These are phyloP conservation scores for Okapia johnstoni DNA, from an alignment of 2,113 vertebrate genomes.

Conservation along the genomic window DNA sequence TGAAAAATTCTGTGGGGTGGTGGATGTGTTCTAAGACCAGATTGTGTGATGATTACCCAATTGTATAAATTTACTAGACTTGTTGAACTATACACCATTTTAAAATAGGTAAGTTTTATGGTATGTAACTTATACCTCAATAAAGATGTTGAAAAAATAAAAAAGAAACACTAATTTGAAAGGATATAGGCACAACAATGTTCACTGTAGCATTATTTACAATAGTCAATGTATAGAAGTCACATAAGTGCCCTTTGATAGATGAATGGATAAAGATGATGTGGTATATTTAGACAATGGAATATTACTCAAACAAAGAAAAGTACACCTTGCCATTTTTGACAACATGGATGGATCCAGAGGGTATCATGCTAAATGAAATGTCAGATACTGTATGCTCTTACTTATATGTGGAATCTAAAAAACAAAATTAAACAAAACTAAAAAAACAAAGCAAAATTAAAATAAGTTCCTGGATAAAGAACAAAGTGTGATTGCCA, in stretches of 20 bases:
- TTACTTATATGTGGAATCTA: not conserved
- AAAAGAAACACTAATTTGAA: not conserved
- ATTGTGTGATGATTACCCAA: not conserved
- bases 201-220: not conserved
- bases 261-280: not conserved
- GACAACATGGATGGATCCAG: not conserved
- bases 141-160: not conserved
- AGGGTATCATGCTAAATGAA: not conserved
- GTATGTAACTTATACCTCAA: not conserved
- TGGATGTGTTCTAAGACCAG: not conserved
- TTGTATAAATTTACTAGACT: not conserved
- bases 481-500: not conserved
- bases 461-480: not conserved
- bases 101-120: not conserved
- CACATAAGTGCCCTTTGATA: not conserved
- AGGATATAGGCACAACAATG: not conserved
- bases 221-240: not conserved
- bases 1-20: not conserved
- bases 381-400: not conserved
- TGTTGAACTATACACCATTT: not conserved
- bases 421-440: not conserved
- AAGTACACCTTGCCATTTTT: not conserved
- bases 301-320: not conserved
- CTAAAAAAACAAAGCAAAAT: not conserved
- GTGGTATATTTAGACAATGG: not conserved